phyloP scores from a whole-genome alignment of 2,113 vertebrate species.

The Choloepus hoffmanni region DNA sequence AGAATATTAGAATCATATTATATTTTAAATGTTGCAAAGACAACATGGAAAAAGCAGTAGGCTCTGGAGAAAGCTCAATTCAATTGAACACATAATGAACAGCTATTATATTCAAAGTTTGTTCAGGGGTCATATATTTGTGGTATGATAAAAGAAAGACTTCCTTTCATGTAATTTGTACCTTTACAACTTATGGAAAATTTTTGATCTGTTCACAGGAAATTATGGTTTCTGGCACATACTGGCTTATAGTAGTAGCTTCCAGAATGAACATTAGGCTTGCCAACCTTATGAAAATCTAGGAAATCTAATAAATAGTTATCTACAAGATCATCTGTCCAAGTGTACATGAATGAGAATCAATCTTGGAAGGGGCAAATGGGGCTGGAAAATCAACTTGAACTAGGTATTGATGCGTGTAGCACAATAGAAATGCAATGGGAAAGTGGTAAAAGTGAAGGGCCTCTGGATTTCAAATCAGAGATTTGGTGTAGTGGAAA shows the following conservation, averaged over 20 bases:
- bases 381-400: neutral
- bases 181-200: neutral
- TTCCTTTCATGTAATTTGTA: neutral
- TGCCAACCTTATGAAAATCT: neutral
- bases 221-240: neutral
- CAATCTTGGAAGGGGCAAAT: neutral
- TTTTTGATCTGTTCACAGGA: neutral
- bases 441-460: neutral
- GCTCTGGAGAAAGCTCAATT: neutral
- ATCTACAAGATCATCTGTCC: neutral
- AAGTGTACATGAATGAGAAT: neutral
- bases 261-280: neutral
- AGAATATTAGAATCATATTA: neutral
- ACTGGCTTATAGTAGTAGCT: neutral
- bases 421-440: neutral
- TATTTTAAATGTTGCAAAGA: neutral
- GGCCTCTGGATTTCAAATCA: neutral
- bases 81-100: neutral
- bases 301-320: neutral
- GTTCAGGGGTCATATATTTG: neutral
- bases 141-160: neutral
- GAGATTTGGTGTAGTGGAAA: neutral
- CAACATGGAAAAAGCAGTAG: neutral
- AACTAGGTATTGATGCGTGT: neutral
- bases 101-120: neutral